Evolutionary conservation across 2,113 vertebrate genomes (phyloP), one percentile per base, ranked within the genome.

Genomic region (Struthidea cinerea): DNA sequence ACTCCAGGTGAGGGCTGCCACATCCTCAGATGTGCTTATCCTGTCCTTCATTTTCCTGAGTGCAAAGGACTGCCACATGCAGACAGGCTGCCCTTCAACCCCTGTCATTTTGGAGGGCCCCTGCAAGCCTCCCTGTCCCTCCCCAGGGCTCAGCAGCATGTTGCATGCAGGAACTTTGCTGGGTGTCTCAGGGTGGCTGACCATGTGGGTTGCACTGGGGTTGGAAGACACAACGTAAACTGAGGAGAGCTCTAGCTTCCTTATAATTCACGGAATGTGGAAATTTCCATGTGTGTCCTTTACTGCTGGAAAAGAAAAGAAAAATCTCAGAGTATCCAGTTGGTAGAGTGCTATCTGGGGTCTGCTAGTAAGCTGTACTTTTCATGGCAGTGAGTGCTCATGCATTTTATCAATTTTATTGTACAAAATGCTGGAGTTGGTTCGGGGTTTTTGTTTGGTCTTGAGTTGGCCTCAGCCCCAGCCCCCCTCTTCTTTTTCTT

Each of bases 151-250:
- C 61, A 30, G 19, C 33, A 44, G 27, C 1, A 1, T 5, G 17
- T 13, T 6, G 2, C 4, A 1, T 30, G 41, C 16, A 52, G 46
- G 41, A 28, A 9, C 19, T 41, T 70, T 46, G 37, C 53, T 52
- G 44, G n/a, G 18, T 52, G 33, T 47, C 44, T 24, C 63, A 26
- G 22, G 7, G 13, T 44, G 59, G 28, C 44, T 69, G n/a, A 53
- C 41, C 6, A 23, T 24, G 30, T 0, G 1, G 32, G 6, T n/a
- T 46, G 75, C 28, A 12, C 22, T 33, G 20, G 13, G 2, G 2
- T 18, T 70, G 27, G 64, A 89, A 84, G 18, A 30, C 24, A 32
- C 5, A 1, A 1, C 28, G 23, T 10, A 65, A 18, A 53, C 6
- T 24, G 21, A 33, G 16, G 33, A 80, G 39, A 78, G 13, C 32